phyloP scores from a whole-genome alignment of 1,140 invertebrate genomes.

The Trichonephila inaurata region DNA sequence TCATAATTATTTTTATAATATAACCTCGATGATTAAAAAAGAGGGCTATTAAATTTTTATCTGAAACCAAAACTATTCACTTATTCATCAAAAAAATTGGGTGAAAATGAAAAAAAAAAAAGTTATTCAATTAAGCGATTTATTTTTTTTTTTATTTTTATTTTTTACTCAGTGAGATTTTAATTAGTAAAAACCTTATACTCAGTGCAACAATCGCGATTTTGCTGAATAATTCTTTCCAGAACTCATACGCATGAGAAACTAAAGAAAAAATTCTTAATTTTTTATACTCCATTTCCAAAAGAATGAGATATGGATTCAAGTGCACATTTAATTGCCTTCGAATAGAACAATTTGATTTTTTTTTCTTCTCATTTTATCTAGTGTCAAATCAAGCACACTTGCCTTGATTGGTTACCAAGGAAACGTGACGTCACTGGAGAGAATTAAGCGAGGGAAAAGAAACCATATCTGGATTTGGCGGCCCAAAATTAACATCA shows the following conservation, averaged over 20 bases:
- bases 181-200: not conserved
- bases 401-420: constrained; percentile 17
- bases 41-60: too few species aligned
- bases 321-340: constrained; percentile 45
- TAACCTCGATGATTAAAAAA: too few species aligned
- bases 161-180: not conserved
- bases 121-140: not conserved
- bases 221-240: constrained; percentile 16
- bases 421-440: constrained; percentile 1
- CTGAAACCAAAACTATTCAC: not conserved
- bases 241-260: not conserved
- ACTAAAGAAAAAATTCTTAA: not conserved
- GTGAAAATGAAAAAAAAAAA: not conserved
- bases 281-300: not conserved
- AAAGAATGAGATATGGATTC: constrained; percentile 4
- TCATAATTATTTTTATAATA: too few species aligned
- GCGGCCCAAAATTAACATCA: constrained; percentile 46
- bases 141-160: too few species aligned
- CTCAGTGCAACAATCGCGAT: not conserved
- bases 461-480: not conserved
- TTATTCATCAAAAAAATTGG: too few species aligned
- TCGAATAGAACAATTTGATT: constrained; percentile 40
- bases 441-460: not conserved
- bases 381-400: constrained; percentile 44
- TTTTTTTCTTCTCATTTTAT: constrained; percentile 3